Evolutionary conservation across 2,888 invertebrate species (phyloP), one percentile per base, ranked within the genome.

Genomic region (Euplagia quadripunctaria): DNA sequence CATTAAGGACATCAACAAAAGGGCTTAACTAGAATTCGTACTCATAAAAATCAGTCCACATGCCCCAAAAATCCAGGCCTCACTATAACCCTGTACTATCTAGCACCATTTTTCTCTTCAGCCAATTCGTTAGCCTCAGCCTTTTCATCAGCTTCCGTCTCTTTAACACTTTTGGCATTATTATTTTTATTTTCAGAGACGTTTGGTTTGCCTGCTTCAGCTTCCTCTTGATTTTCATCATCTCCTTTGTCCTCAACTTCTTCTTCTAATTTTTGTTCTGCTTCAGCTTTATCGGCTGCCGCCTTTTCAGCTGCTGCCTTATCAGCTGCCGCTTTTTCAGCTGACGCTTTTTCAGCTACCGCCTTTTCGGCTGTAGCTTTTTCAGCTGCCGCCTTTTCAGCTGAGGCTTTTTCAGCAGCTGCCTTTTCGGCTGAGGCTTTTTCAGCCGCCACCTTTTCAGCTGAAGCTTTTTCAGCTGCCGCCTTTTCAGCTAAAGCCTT

Each of bases 61-160:
- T 77, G 79, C 84, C 82, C 78, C 64, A 76, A 76, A 75, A 31
- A 74, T 78, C 72, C 79, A 77, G 72, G 74, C 71, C 63, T 42
- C 73, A 73, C 77, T 82, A 82, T 73, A 76, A 87, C 88, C 91
- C 88, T 92, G 86, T 93, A 94, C 92, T 95, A 95, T 92, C 95
- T 95, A 86, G 90, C 93, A 87, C 92, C 93, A 82, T 93, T 92
- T 76, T 88, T 85, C 43, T 83, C 74, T 68, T 74, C 79, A 31
- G 43, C 58, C 17, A 31, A 31, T 31, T 31, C 31, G 2, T 31
- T 31, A 31, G 31, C 31, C 31, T 31, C 31, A 31, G 31, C 31
- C 31, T 68, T 75, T 74, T 61, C 42, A 51, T 42, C 72, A 58
- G 16, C 69, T 64, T 73, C 72, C n/a, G 42, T 4, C 72, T 58